Percentiles rank a stretch among this genome's conserved stretches.
phyloP scores from a whole-genome alignment of 2,888 invertebrate species.

The Lepidochitona cinerea region DNA sequence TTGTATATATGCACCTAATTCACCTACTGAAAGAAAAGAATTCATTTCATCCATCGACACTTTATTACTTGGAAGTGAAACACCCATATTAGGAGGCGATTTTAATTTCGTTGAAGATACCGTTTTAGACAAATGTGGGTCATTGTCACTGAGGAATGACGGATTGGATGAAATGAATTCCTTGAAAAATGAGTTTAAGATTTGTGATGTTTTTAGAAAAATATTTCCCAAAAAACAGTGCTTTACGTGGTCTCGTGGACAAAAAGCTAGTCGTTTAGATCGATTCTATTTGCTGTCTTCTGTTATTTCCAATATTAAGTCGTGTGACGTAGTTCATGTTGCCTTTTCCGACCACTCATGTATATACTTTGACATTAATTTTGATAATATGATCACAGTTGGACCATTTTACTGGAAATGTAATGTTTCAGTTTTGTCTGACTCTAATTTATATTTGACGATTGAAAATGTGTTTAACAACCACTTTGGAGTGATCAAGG shows the following conservation, averaged over 20 bases:
- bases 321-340: not conserved
- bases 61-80: not conserved
- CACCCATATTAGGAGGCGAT: constrained; percentile 20
- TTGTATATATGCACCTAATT: not conserved
- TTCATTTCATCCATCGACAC: not conserved
- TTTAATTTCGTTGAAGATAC: constrained; percentile 25
- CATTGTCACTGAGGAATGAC: too few species aligned
- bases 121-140: constrained; percentile 18
- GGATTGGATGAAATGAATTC: constrained; percentile 11
- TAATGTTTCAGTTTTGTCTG: not conserved
- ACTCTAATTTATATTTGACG: not conserved
- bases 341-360: not conserved
- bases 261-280: not conserved
- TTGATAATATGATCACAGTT: not conserved
- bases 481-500: not conserved
- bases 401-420: not conserved
- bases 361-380: not conserved
- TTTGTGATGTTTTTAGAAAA: constrained; percentile 18
- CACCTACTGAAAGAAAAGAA: not conserved
- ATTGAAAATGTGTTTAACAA: not conserved
- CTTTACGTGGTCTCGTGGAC: not conserved
- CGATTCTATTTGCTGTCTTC: not conserved
- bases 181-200: constrained; percentile 15
- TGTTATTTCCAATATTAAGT: not conserved
- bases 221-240: constrained; percentile 10